Evolutionary conservation across 2,797 vertebrate genomes (phyloP).

Genomic region (Microctenopoma lineatum): DNA sequence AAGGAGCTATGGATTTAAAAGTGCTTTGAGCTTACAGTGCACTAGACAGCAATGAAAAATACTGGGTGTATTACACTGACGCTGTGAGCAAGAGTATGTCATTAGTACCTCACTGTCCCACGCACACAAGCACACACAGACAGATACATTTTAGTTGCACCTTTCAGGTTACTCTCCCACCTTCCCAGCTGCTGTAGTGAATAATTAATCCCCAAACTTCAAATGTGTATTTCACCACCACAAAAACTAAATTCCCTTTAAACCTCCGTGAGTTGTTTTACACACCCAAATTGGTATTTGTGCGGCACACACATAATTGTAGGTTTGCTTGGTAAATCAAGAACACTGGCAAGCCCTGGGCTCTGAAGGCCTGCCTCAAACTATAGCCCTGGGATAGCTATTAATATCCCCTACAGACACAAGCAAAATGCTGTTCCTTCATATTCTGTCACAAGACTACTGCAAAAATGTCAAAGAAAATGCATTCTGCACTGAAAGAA

Average conservation of each 20-base stretch:
- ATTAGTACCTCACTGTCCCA: slow-evolving; percentile 67
- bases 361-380: slow-evolving; percentile 84
- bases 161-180: slow-evolving; percentile 55
- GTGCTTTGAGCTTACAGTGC: slow-evolving; percentile 48
- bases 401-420: slow-evolving; percentile 84
- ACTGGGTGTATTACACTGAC: slow-evolving; percentile 61
- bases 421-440: slow-evolving; percentile 66
- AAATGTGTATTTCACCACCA: slow-evolving; percentile 54
- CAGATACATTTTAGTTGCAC: slow-evolving; percentile 18
- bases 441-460: slow-evolving; percentile 50
- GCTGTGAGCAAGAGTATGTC: slow-evolving; percentile 55
- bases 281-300: slow-evolving; percentile 87
- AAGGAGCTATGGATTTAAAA: slow-evolving; percentile 37
- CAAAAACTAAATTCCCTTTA: slow-evolving; percentile 68
- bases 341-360: slow-evolving; percentile 77
- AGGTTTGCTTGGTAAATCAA: slow-evolving; percentile 85
- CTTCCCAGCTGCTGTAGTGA: slow-evolving; percentile 52
- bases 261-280: slow-evolving; percentile 81
- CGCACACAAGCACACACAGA: slow-evolving; percentile 50
- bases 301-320: slow-evolving; percentile 83
- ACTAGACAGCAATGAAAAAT: slow-evolving; percentile 58
- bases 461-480: slow-evolving; percentile 38
- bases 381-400: slow-evolving; percentile 83
- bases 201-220: slow-evolving; percentile 61
- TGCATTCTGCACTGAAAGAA: slow-evolving; percentile 40